phyloP scores from a whole-genome alignment of 2,797 vertebrate species.

The Hybognathus amarus region DNA sequence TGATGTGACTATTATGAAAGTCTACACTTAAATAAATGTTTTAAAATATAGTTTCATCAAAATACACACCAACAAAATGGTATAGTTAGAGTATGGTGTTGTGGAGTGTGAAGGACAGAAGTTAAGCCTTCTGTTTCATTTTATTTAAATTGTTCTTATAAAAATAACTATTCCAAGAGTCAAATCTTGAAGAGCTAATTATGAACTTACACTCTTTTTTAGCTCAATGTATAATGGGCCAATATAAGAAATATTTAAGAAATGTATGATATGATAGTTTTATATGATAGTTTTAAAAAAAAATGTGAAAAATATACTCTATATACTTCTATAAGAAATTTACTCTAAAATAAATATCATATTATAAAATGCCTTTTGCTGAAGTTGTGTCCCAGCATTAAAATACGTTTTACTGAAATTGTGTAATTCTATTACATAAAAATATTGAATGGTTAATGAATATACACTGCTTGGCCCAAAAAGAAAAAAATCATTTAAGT shows the following conservation, averaged over 20 bases:
- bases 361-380: background rate
- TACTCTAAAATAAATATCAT: background rate
- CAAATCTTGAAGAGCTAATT: background rate
- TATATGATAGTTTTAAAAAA: too few species aligned
- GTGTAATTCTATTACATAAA: background rate
- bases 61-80: background rate
- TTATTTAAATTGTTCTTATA: background rate
- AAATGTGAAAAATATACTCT: too few species aligned
- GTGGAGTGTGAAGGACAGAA: background rate
- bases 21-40: background rate
- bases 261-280: too few species aligned
- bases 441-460: background rate
- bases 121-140: background rate
- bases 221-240: background rate
- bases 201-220: background rate
- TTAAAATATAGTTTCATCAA: background rate
- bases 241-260: too few species aligned
- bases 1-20: background rate
- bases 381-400: background rate
- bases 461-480: background rate
- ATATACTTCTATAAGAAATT: too few species aligned
- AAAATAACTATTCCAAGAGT: background rate
- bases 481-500: too few species aligned
- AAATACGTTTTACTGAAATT: background rate
- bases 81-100: too few species aligned